Conservation (phyloP, 2,797 vertebrate species). For the Phataginus tricuspis region DNA sequence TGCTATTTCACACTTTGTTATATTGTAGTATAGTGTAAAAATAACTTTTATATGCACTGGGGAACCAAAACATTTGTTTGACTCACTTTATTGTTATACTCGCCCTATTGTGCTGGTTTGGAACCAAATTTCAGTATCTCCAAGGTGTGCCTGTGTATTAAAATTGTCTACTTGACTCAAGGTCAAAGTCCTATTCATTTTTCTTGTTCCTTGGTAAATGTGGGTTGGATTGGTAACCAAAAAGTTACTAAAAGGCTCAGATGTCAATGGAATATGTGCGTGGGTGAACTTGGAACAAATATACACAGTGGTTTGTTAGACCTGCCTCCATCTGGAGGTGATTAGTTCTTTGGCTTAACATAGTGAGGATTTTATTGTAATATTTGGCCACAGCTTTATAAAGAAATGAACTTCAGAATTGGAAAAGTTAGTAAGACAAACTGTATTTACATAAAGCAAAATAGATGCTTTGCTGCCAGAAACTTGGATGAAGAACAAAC, state of each 20-base stretch:
- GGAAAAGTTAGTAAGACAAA: conserved; percentile 69
- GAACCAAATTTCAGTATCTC: no score
- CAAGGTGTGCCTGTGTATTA: not conserved
- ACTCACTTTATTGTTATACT: no score
- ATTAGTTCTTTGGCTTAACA: conserved; percentile 83
- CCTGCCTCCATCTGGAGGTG: conserved; percentile 83
- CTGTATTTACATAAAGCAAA: conserved; percentile 57
- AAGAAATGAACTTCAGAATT: conserved; percentile 54
- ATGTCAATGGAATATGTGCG: conserved; percentile 79
- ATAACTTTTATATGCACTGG: no score
- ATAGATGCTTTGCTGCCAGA: conserved; percentile 50
- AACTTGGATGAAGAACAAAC: conserved; percentile 58
- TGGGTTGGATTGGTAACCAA: conserved; percentile 76
- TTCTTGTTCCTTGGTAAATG: conserved; percentile 70
- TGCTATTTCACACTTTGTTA: no score
- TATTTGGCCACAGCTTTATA: conserved; percentile 61
- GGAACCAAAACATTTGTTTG: no score
- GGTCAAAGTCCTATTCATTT: conserved; percentile 48
- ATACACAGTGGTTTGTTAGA: conserved; percentile 75
- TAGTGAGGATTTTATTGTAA: conserved; percentile 78
- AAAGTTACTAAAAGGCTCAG: conserved; percentile 79
- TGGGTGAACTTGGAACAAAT: conserved; percentile 81
- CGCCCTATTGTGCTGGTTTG: no score
- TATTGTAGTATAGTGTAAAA: no score
- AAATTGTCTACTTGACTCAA: conserved; percentile 58